Base-by-base conservation (phyloP, 2,113 vertebrate species). In the Donacobius atricapilla region DNA sequence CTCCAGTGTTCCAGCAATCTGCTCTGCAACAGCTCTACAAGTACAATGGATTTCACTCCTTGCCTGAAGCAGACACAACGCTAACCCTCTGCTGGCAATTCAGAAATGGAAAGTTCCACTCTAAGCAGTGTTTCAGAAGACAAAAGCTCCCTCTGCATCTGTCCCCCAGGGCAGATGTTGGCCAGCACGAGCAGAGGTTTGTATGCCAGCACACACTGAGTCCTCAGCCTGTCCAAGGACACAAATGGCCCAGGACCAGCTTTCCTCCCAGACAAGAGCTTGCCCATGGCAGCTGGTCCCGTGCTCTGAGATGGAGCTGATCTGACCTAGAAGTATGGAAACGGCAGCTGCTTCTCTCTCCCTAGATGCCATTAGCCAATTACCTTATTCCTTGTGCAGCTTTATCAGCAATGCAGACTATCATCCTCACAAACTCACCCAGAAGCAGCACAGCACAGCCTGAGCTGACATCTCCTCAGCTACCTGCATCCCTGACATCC, bases 1-100 rank as follows among this genome's bases (percentile, higher is more conserved):
- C 56, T 90, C 70, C 76, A 56, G 92, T 6, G 39, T 94, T 82
- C 72, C 60, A 91, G 78, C 73, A 93, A 92, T 81, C 73, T 92
- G 95, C 81, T 80, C 54, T 79, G 71, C 82, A 72, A 69, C 79
- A 87, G 65, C 90, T 83, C 94, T 27, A 39, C 24, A 4, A 45
- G 30, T 54, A 40, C 54, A 42, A 15, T 16, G 83, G 61, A 39
- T 87, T 87, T 89, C 60, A 45, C 51, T 80, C 80, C 57, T 11
- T 0, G 22, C 72, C 54, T 72, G 83, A 61, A 75, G 89, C 69
- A 16, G 61, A 58, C 61, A 71, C 60, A 90, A 87, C 64, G 58
- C 83, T 77, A 79, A 93, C 51, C 64, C 70, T 70, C 84, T 73
- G 76, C 48, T 15, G 5, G 75, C 12, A 7, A 23, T 57, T 63